These are phyloP conservation scores for Penaeus chinensis DNA, from an alignment of 1,140 invertebrate species.

Conservation along the genomic window DNA sequence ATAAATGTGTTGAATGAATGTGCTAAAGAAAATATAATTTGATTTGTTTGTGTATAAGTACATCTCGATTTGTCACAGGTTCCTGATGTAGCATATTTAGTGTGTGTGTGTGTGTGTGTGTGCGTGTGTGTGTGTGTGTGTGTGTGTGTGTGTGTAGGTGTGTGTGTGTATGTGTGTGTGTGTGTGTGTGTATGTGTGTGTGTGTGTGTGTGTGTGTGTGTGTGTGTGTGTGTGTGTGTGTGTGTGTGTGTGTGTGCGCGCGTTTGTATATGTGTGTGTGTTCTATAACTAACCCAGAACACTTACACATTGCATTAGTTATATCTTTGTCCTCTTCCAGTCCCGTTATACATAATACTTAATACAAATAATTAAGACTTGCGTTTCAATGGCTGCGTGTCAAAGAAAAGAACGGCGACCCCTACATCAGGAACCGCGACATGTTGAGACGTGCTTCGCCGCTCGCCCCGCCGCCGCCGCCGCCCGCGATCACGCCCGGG, in stretches of 20 bases:
- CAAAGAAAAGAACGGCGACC: too few relatives aligned
- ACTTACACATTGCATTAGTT: background rate
- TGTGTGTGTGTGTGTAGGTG: background rate
- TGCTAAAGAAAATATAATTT: too few relatives aligned
- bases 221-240: background rate
- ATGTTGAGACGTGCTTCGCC: too few relatives aligned
- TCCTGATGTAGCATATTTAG: background rate
- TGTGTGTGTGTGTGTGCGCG: background rate
- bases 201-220: background rate
- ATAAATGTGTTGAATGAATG: too few relatives aligned
- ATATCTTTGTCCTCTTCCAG: background rate
- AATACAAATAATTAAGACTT: too few relatives aligned
- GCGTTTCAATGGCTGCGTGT: too few relatives aligned
- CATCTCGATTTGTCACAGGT: too few relatives aligned
- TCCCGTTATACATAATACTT: too few relatives aligned
- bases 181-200: background rate
- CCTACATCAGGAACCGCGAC: too few relatives aligned
- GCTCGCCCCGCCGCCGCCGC: too few relatives aligned
- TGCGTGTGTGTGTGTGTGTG: background rate
- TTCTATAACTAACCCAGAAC: background rate
- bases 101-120: background rate
- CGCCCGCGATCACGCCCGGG: too few relatives aligned
- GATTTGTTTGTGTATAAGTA: too few relatives aligned
- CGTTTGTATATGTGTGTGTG: background rate
- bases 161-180: slow-evolving; percentile 4